Evolutionary conservation across 2,113 vertebrate genomes (phyloP).

Genomic region (Corythornis madagascariensis): DNA sequence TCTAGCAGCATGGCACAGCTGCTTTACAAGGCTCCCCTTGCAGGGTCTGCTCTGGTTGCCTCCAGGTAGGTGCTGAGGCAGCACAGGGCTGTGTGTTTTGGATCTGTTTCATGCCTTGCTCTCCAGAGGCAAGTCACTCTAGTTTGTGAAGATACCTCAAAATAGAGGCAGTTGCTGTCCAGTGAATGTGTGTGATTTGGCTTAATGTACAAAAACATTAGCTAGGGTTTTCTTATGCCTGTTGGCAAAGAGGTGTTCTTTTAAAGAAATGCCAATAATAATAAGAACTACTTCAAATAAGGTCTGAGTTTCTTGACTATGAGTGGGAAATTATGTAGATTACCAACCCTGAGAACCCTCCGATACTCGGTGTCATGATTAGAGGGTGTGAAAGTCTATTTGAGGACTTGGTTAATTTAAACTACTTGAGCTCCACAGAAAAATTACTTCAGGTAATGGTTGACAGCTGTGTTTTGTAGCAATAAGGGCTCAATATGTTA

Average conservation of each 20-base stretch:
- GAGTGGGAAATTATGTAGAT: constrained; percentile 66
- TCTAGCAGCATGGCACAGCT: background rate
- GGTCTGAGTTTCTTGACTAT: constrained; percentile 32
- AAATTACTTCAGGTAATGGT: constrained; percentile 56
- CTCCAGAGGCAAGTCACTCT: background rate
- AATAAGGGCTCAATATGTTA: background rate
- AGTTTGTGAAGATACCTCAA: constrained; percentile 22
- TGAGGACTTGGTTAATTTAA: constrained; percentile 52
- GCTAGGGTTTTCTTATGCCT: constrained; percentile 33
- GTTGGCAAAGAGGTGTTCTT: constrained; percentile 46
- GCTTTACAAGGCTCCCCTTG: background rate
- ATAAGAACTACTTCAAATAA: constrained; percentile 59
- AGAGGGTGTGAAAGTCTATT: constrained; percentile 41
- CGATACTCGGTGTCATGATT: constrained; percentile 39
- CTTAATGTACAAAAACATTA: constrained; percentile 27
- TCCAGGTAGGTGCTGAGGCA: constrained; percentile 21
- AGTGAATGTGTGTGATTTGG: constrained; percentile 44
- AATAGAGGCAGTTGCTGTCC: constrained; percentile 24
- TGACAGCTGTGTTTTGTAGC: constrained; percentile 49
- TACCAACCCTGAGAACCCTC: constrained; percentile 45
- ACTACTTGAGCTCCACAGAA: constrained; percentile 25
- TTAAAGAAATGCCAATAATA: constrained; percentile 58
- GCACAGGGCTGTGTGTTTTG: constrained; percentile 10
- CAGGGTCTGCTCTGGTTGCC: background rate
- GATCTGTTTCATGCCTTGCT: background rate